Conservation (phyloP, 35 echinoderm and acorn worm species). For the Chiridota heheva region DNA sequence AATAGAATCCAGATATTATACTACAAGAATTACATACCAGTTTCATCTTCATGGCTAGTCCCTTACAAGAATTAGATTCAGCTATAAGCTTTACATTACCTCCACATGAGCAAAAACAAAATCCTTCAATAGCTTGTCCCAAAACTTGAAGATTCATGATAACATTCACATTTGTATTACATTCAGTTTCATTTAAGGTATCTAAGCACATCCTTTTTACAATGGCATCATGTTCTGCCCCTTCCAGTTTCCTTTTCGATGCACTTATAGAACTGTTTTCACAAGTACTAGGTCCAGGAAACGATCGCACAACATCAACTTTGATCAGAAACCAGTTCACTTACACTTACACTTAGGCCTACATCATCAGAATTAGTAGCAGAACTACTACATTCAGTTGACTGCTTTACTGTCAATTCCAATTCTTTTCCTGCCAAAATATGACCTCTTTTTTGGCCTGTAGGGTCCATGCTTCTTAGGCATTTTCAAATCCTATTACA, state of each 20-base stretch:
- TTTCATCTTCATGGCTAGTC: no score
- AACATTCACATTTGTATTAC: no score
- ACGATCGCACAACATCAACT: no score
- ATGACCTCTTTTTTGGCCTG: conserved; percentile 5
- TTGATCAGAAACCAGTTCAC: no score
- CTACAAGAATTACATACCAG: conserved; percentile 4
- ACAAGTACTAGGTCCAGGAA: not conserved
- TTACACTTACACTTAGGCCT: no score
- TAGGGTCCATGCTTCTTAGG: conserved; percentile 17
- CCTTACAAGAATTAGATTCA: no score
- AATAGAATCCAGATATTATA: not conserved
- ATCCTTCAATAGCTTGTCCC: no score
- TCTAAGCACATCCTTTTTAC: not conserved
- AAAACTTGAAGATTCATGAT: no score
- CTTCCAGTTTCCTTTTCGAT: conserved; percentile 1
- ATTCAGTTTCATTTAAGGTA: no score
- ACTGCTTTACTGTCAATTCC: not conserved
- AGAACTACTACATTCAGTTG: not conserved
- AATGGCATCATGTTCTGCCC: not conserved
- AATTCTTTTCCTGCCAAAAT: not conserved
- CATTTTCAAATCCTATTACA: no score
- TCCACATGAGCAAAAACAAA: no score
- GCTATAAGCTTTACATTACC: no score
- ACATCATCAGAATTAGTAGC: not conserved
- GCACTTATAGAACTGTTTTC: not conserved